These are phyloP conservation scores for Proterorhinus semilunaris DNA, from an alignment of 2,113 vertebrate species.

Conservation along the genomic window DNA sequence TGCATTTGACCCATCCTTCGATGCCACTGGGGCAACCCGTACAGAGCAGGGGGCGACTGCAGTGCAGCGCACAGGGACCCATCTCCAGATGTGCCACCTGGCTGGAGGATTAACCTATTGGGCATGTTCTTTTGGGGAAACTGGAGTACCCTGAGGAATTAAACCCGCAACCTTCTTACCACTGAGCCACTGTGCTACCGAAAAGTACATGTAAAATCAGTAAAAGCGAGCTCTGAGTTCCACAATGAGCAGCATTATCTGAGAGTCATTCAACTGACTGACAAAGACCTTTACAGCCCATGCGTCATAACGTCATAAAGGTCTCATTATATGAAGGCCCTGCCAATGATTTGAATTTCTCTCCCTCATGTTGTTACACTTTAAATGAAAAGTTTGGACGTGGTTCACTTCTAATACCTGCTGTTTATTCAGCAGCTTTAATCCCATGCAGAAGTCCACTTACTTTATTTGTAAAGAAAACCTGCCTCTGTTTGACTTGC, in stretches of 20 bases:
- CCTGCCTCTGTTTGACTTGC: slow-evolving; percentile 48
- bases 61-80: too few species aligned
- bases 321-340: not conserved
- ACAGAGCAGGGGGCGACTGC: too few species aligned
- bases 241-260: slow-evolving; percentile 4
- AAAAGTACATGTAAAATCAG: not conserved
- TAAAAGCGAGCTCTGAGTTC: not conserved
- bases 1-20: too few species aligned
- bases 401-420: not conserved
- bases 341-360: not conserved
- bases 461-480: slow-evolving; percentile 10
- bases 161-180: too few species aligned
- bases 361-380: not conserved
- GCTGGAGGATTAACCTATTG: too few species aligned
- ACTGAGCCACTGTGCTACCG: too few species aligned
- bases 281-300: slow-evolving; percentile 2
- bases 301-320: not conserved
- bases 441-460: not conserved
- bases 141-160: too few species aligned
- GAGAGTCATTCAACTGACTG: slow-evolving; percentile 1
- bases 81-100: too few species aligned
- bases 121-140: too few species aligned
- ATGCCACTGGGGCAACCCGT: too few species aligned
- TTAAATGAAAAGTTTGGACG: slow-evolving; percentile 3
- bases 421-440: not conserved